These are phyloP conservation scores for Platygyra sinensis DNA, from an alignment of 64 coral and sea anemone species.

Conservation along the genomic window DNA sequence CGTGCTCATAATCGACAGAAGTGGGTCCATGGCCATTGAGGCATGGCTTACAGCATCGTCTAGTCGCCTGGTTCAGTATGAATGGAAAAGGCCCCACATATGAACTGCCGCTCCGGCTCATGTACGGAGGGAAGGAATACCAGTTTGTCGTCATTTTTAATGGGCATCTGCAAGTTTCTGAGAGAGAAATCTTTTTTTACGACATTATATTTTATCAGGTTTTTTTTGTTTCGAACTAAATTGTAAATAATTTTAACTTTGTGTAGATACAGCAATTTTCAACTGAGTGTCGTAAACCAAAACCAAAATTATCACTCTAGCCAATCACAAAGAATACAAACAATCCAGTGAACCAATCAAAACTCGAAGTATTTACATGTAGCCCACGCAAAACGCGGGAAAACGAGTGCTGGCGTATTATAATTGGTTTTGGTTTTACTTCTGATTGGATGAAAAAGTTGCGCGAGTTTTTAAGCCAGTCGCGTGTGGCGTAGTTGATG, in stretches of 20 bases:
- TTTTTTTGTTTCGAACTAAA: not conserved
- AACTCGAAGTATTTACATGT: too few relatives aligned
- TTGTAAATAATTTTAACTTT: not conserved
- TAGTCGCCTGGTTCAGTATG: not conserved
- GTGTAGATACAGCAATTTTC: not conserved
- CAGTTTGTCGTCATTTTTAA: not conserved
- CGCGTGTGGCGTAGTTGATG: too few relatives aligned
- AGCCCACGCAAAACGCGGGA: too few relatives aligned
- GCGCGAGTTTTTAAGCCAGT: too few relatives aligned
- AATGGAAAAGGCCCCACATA: not conserved
- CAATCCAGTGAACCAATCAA: too few relatives aligned
- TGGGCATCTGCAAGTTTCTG: constrained; percentile 23
- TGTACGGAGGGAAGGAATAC: constrained; percentile 11
- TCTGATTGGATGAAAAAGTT: too few relatives aligned
- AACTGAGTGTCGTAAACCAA: too few relatives aligned
- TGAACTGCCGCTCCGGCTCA: not conserved
- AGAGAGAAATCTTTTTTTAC: not conserved
- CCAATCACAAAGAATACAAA: too few relatives aligned
- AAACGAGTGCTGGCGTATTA: too few relatives aligned
- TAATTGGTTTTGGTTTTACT: too few relatives aligned
- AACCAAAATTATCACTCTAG: too few relatives aligned
- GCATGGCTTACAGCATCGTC: not conserved
- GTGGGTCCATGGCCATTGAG: not conserved
- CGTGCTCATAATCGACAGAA: constrained; percentile 12
- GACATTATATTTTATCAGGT: not conserved